A percentile compares a stretch with the other conserved stretches of the same genome.
Evolutionary conservation across 1,140 invertebrate genomes (phyloP).

Genomic region (Apis cerana): DNA sequence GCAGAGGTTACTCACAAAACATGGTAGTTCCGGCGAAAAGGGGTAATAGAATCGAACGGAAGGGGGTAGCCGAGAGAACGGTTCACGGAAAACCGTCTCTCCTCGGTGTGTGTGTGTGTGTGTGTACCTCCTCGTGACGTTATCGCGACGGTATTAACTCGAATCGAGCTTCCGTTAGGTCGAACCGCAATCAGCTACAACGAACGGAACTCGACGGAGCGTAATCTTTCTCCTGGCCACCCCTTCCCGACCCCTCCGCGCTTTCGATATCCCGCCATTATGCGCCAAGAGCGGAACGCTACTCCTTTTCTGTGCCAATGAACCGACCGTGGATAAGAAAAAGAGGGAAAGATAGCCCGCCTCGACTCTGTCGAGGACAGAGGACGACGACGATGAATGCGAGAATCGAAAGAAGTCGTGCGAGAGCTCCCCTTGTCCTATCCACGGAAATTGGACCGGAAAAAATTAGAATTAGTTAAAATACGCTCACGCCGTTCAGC

Average conservation of each 20-base stretch:
- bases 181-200: conserved; percentile 67
- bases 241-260: not conserved
- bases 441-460: too few species aligned
- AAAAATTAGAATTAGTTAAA: too few species aligned
- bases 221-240: conserved; percentile 42
- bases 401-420: not conserved
- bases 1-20: not conserved
- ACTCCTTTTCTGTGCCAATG: not conserved
- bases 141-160: conserved; percentile 68
- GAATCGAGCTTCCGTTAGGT: conserved; percentile 66
- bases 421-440: not conserved
- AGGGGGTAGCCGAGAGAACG: not conserved
- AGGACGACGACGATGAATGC: too few species aligned
- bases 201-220: conserved; percentile 52
- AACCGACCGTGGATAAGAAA: too few species aligned
- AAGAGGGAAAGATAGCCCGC: too few species aligned
- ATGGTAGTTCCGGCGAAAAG: not conserved
- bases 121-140: conserved; percentile 47
- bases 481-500: too few species aligned
- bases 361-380: not conserved
- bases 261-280: conserved; percentile 38
- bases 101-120: not conserved
- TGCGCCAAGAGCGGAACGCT: not conserved
- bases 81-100: not conserved
- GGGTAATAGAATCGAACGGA: not conserved